Conservation (phyloP, 2,797 vertebrate genomes). For the Chaetophractus vellerosus region DNA sequence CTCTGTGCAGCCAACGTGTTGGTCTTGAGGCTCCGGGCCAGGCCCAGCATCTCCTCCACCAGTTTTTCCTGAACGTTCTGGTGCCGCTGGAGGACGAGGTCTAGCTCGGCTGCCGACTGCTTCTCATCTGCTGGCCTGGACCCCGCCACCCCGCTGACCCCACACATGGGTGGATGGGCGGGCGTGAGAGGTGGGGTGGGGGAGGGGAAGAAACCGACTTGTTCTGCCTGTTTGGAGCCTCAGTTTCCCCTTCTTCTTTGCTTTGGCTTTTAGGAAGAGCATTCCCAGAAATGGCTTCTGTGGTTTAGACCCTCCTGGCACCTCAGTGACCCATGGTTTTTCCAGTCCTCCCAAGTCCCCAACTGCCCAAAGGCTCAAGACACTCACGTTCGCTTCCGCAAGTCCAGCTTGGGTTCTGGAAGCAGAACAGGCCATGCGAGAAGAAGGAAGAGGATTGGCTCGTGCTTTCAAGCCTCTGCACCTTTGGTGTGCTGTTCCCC, state of each 20-base stretch:
- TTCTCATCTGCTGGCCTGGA: conserved; percentile 92
- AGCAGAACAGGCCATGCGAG: neutral
- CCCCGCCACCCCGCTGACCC: conserved; percentile 84
- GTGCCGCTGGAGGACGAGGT: conserved; percentile 95
- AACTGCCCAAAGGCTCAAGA: neutral
- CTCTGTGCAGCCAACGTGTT: conserved; percentile 97
- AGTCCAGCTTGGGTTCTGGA: conserved; percentile 83
- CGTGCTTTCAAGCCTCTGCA: neutral
- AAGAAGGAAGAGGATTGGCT: neutral
- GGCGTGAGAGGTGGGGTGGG: rapidly evolving
- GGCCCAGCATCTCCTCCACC: conserved; percentile 97
- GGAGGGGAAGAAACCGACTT: neutral
- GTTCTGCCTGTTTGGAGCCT: neutral
- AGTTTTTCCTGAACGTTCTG: conserved; percentile 98
- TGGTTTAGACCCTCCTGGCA: neutral
- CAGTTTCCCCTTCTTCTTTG: neutral
- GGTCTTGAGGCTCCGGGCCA: conserved; percentile 97
- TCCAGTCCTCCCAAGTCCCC: neutral
- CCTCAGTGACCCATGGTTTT: neutral
- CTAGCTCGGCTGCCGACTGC: conserved; percentile 95
- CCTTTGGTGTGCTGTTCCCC: neutral
- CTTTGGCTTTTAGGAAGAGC: neutral
- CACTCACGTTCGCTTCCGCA: conserved; percentile 91
- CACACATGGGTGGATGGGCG: neutral
- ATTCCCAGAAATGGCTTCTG: neutral